Percentiles rank a stretch among this genome's conserved stretches.
Conservation (phyloP, 2,797 vertebrate genomes). For the Oryzias sinensis region DNA sequence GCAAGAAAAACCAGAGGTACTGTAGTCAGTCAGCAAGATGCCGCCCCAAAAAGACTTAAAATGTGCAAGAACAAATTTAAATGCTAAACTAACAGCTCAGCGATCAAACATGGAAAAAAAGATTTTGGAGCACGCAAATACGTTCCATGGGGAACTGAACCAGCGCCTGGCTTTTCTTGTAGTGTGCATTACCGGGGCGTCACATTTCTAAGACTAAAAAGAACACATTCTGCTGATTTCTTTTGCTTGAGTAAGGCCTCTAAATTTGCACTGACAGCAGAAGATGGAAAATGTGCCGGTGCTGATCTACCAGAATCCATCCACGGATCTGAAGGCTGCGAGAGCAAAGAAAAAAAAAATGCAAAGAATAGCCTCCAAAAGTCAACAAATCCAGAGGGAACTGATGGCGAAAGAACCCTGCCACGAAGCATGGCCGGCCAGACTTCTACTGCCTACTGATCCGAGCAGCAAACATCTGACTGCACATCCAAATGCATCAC, state of each 20-base stretch:
- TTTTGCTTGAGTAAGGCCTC: constrained; percentile 43
- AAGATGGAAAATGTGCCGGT: constrained; percentile 42
- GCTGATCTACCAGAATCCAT: constrained; percentile 32
- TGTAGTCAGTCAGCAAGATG: constrained; percentile 19
- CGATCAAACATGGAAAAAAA: constrained; percentile 9
- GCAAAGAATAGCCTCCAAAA: constrained; percentile 20
- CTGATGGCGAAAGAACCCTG: constrained; percentile 12
- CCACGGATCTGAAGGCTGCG: constrained; percentile 2
- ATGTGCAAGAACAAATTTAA: not conserved
- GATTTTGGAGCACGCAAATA: constrained; percentile 1
- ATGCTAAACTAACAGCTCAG: not conserved
- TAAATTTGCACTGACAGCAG: constrained; percentile 40
- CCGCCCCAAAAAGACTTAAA: not conserved
- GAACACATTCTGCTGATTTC: constrained; percentile 56
- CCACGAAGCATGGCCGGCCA: constrained; percentile 20
- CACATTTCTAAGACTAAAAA: constrained; percentile 28
- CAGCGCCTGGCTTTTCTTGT: constrained; percentile 14
- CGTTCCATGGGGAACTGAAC: constrained; percentile 19
- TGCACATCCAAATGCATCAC: constrained; percentile 28
- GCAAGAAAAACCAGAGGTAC: constrained; percentile 17
- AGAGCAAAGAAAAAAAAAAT: constrained; percentile 22
- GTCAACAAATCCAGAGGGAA: constrained; percentile 23
- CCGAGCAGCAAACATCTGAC: constrained; percentile 25
- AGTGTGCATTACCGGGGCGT: constrained; percentile 19
- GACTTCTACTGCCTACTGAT: constrained; percentile 13